A percentile compares a stretch with the other conserved stretches of the same genome.
These are phyloP conservation scores for Hymenochirus boettgeri DNA, from an alignment of 2,113 vertebrate genomes.

Conservation along the genomic window DNA sequence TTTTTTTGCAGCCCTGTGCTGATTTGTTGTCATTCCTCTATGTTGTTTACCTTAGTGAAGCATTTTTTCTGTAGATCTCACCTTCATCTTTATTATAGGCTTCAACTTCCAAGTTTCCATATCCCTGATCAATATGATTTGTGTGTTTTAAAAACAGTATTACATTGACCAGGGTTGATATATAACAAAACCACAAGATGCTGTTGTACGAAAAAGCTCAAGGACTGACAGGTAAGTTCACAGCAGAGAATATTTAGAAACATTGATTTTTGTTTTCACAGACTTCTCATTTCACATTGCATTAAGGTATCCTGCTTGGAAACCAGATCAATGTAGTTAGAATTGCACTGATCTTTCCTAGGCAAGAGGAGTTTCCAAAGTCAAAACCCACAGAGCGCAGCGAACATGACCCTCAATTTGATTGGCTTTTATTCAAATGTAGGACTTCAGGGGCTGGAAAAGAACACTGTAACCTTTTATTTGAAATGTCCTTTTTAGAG, in stretches of 20 bases:
- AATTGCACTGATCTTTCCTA: constrained; percentile 52
- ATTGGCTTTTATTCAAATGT: constrained; percentile 45
- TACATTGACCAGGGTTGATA: constrained; percentile 1
- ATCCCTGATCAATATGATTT: neutral
- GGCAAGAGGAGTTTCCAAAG: constrained; percentile 58
- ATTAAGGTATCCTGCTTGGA: constrained; percentile 56
- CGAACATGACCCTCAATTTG: constrained; percentile 47
- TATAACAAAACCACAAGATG: constrained; percentile 32
- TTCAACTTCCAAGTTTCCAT: neutral
- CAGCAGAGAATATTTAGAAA: constrained; percentile 57
- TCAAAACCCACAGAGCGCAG: constrained; percentile 45
- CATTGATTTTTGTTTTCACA: constrained; percentile 66
- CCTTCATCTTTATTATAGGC: neutral
- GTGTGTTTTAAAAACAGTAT: constrained; percentile 4
- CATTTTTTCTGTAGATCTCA: neutral
- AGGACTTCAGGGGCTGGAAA: constrained; percentile 32
- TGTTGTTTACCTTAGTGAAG: neutral
- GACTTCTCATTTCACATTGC: constrained; percentile 62
- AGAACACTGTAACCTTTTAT: constrained; percentile 34
- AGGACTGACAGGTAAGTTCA: constrained; percentile 51
- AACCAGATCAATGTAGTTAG: constrained; percentile 56
- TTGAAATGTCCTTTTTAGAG: constrained; percentile 25
- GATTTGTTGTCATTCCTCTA: too few relatives aligned
- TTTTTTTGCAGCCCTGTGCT: too few relatives aligned
- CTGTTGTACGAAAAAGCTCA: constrained; percentile 11